A percentile compares a stretch with the other conserved stretches of the same genome.
These are phyloP conservation scores for Zaprionus inermis DNA, from an alignment of 1,140 invertebrate genomes.

Conservation along the genomic window DNA sequence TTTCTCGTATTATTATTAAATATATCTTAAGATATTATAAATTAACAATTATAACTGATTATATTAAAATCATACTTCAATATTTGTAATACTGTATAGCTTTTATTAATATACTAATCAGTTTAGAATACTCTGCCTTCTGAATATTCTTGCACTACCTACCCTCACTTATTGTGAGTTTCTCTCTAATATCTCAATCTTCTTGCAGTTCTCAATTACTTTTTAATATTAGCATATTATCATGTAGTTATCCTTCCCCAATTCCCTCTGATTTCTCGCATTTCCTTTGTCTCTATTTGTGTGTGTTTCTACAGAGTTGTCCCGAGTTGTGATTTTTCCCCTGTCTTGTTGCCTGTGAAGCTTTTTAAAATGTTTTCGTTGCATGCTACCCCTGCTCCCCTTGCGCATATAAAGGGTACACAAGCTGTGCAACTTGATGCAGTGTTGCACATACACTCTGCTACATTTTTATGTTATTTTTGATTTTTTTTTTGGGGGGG, in stretches of 20 bases:
- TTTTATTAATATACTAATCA: no score
- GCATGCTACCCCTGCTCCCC: conserved; percentile 35
- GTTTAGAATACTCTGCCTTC: no score
- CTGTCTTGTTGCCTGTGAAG: conserved; percentile 53
- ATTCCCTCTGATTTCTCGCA: conserved; percentile 2
- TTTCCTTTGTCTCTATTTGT: conserved; percentile 7
- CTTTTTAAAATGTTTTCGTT: conserved; percentile 71
- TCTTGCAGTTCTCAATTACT: not conserved
- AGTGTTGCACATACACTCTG: not conserved
- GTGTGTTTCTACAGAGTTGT: conserved; percentile 23
- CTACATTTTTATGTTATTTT: not conserved
- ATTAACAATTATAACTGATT: no score
- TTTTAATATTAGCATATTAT: not conserved
- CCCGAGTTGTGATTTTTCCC: conserved; percentile 21
- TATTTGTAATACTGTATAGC: no score
- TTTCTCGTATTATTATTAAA: no score
- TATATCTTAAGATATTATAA: no score
- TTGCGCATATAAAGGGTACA: not conserved
- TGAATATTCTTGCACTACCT: not conserved
- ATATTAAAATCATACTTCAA: no score
- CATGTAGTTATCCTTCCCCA: not conserved
- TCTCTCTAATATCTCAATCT: not conserved
- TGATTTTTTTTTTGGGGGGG: not conserved
- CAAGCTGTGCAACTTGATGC: not conserved
- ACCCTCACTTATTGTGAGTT: not conserved